These are phyloP conservation scores for Synaphobranchus kaupii DNA, from an alignment of 2,797 vertebrate species.

Conservation along the genomic window DNA sequence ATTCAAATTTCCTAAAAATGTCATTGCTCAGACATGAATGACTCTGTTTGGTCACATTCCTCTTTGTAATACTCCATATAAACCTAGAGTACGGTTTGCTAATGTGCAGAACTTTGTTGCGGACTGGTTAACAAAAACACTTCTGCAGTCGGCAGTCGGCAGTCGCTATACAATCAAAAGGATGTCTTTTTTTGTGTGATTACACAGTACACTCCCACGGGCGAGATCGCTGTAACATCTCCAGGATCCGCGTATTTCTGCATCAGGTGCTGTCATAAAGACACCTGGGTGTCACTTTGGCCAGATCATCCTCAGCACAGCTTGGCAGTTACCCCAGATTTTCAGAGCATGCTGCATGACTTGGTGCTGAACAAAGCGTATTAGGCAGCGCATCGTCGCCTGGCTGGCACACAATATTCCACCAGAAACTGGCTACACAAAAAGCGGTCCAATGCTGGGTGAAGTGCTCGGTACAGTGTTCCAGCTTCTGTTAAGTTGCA, in stretches of 20 bases:
- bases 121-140: neutral
- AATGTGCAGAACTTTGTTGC: neutral
- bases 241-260: neutral
- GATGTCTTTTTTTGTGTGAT: neutral
- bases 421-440: neutral
- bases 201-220: neutral
- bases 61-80: neutral
- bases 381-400: neutral
- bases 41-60: neutral
- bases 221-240: neutral
- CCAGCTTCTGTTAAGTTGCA: neutral
- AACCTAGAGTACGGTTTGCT: neutral
- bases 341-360: neutral
- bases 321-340: neutral
- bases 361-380: neutral
- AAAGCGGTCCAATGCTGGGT: neutral
- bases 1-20: neutral
- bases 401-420: neutral
- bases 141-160: neutral
- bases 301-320: neutral
- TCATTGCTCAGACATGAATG: neutral
- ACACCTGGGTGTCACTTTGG: slow-evolving; percentile 1
- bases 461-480: neutral
- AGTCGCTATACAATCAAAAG: neutral
- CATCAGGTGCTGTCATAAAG: neutral